Percentiles rank a stretch among this genome's conserved stretches.
phyloP scores from a whole-genome alignment of 2,797 vertebrate species.

The Siniperca obscura region DNA sequence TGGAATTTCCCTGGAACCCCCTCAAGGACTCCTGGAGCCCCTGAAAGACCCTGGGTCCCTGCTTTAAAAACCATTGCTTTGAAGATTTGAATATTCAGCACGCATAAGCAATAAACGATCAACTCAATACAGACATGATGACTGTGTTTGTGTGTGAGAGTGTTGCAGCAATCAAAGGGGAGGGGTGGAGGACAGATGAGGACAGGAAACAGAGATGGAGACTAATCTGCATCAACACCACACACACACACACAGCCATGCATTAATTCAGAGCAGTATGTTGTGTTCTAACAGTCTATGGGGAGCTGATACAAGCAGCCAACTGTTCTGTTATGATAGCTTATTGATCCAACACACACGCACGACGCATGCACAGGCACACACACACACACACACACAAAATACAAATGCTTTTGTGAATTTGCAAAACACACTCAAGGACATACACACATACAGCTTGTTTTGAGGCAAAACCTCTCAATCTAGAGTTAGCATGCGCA shows the following conservation, averaged over 20 bases:
- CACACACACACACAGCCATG: slow-evolving; percentile 1
- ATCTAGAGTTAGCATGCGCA: background rate
- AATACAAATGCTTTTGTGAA: background rate
- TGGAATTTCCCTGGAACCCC: background rate
- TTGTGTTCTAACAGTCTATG: slow-evolving; percentile 21
- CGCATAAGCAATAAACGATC: slow-evolving; percentile 14
- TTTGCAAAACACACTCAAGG: background rate
- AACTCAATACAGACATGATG: slow-evolving; percentile 11
- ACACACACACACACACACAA: background rate
- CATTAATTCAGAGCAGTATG: slow-evolving; percentile 22
- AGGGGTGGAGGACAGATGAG: slow-evolving; percentile 20
- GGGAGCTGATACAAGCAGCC: slow-evolving; percentile 42
- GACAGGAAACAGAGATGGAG: slow-evolving; percentile 31
- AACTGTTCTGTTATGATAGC: slow-evolving; percentile 57
- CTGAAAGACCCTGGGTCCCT: background rate
- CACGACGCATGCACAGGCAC: background rate
- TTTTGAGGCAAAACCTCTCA: background rate
- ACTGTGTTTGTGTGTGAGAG: background rate
- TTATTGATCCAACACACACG: slow-evolving; percentile 43
- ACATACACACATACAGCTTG: background rate
- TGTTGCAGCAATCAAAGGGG: slow-evolving; percentile 23
- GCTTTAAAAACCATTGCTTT: background rate
- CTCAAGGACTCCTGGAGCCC: background rate
- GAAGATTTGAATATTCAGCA: slow-evolving; percentile 41
- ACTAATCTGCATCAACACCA: slow-evolving; percentile 33